phyloP scores from a whole-genome alignment of 2,888 invertebrate genomes.

The Tiliacea citrago region DNA sequence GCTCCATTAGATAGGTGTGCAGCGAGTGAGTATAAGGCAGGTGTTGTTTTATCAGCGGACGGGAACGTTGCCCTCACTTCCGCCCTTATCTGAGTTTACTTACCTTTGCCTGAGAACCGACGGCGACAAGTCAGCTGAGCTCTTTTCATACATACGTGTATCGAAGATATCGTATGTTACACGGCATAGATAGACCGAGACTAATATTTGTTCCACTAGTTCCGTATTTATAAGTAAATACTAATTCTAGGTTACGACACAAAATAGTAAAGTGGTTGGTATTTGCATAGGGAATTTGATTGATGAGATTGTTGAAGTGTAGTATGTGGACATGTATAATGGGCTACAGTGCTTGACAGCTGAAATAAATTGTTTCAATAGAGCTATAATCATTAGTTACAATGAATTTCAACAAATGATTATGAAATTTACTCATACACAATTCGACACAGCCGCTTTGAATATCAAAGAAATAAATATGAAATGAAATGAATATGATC shows the following conservation, averaged over 20 bases:
- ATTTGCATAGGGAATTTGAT: constrained; percentile 14
- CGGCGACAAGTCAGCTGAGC: constrained; percentile 78
- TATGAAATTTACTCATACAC: neutral
- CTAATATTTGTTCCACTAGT: constrained; percentile 46
- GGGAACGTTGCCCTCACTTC: constrained; percentile 87
- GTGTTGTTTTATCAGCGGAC: constrained; percentile 82
- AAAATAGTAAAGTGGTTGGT: constrained; percentile 12
- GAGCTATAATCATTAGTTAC: neutral
- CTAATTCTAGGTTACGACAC: constrained; percentile 24
- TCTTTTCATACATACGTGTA: constrained; percentile 57
- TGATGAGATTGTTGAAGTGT: constrained; percentile 17
- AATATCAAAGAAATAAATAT: constrained; percentile 6
- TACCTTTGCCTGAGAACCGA: constrained; percentile 84
- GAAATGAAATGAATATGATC: constrained; percentile 2
- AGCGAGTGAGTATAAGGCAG: constrained; percentile 75
- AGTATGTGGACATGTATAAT: neutral
- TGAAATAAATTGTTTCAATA: neutral
- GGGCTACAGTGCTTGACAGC: constrained; percentile 4
- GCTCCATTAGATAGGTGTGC: constrained; percentile 62
- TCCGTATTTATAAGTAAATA: constrained; percentile 41
- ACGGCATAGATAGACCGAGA: constrained; percentile 4
- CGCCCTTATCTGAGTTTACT: constrained; percentile 87
- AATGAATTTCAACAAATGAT: neutral
- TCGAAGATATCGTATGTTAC: constrained; percentile 35
- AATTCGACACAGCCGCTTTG: neutral